These are phyloP conservation scores for Cnemophilus loriae DNA, from an alignment of 2,113 vertebrate species.

Conservation along the genomic window DNA sequence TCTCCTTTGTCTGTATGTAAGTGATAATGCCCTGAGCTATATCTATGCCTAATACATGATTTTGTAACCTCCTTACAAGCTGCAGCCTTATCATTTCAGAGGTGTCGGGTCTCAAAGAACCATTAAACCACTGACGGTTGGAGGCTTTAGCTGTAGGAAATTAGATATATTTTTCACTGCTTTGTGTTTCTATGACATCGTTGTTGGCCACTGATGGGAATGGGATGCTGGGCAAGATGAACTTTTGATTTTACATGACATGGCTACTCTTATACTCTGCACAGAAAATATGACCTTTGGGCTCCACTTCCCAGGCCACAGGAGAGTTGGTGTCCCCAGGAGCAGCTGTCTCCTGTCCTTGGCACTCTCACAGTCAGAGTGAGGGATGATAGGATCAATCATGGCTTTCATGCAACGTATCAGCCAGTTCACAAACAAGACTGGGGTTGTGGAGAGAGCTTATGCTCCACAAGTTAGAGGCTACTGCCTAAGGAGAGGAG, in stretches of 20 bases:
- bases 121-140: not conserved
- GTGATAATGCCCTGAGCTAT: not conserved
- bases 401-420: not conserved
- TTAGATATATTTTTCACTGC: not conserved
- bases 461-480: not conserved
- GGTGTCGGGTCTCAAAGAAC: fast-evolving
- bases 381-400: not conserved
- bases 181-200: fast-evolving
- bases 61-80: not conserved
- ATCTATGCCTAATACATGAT: not conserved
- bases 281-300: not conserved
- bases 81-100: not conserved
- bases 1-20: not conserved
- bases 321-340: not conserved
- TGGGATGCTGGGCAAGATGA: not conserved
- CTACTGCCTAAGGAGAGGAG: not conserved
- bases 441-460: not conserved
- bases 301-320: not conserved
- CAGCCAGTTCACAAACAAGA: not conserved
- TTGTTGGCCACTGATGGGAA: not conserved
- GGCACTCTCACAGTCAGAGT: not conserved
- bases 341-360: not conserved
- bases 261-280: not conserved
- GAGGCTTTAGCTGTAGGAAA: not conserved
- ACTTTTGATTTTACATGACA: not conserved